Percentiles rank a stretch among this genome's conserved stretches.
These are phyloP conservation scores for Polylopha cassiicola DNA, from an alignment of 2,888 invertebrate genomes.

Conservation along the genomic window DNA sequence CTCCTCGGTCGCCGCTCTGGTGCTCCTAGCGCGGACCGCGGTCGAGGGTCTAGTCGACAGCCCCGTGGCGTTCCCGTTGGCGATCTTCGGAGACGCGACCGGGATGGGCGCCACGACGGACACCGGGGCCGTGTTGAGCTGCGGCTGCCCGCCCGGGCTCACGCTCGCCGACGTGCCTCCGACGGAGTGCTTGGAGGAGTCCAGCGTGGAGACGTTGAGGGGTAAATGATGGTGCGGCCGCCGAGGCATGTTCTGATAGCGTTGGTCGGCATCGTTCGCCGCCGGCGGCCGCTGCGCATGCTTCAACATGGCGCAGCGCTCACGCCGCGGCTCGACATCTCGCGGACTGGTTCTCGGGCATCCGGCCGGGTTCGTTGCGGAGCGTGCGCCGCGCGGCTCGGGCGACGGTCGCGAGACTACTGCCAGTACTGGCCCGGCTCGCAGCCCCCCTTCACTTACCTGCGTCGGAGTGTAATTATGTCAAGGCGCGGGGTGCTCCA, in stretches of 20 bases:
- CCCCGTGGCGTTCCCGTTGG: conserved; percentile 78
- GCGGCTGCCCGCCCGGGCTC: conserved; percentile 73
- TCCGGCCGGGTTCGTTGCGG: conserved; percentile 43
- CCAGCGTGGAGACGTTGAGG: conserved; percentile 81
- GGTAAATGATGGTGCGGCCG: conserved; percentile 80
- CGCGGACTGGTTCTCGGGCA: conserved; percentile 64
- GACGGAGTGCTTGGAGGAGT: conserved; percentile 80
- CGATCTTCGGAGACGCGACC: conserved; percentile 61
- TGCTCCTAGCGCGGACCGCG: conserved; percentile 51
- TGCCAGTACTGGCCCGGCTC: conserved; percentile 30
- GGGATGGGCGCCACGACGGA: conserved; percentile 37
- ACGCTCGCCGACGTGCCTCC: conserved; percentile 76
- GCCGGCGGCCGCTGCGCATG: conserved; percentile 80
- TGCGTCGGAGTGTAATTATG: conserved; percentile 57
- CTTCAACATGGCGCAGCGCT: conserved; percentile 81
- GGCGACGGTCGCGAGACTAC: conserved; percentile 52
- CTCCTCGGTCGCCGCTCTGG: conserved; percentile 76
- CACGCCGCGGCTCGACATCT: conserved; percentile 63
- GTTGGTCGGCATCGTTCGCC: conserved; percentile 73
- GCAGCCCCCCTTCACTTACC: conserved; percentile 38
- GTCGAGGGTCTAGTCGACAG: conserved; percentile 48
- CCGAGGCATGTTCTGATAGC: conserved; percentile 76
- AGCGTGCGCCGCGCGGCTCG: conserved; percentile 39
- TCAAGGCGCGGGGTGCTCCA: conserved; percentile 55
- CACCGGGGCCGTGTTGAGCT: conserved; percentile 26